Conservation (phyloP, 2,113 vertebrate genomes). For the Platichthys flesus region DNA sequence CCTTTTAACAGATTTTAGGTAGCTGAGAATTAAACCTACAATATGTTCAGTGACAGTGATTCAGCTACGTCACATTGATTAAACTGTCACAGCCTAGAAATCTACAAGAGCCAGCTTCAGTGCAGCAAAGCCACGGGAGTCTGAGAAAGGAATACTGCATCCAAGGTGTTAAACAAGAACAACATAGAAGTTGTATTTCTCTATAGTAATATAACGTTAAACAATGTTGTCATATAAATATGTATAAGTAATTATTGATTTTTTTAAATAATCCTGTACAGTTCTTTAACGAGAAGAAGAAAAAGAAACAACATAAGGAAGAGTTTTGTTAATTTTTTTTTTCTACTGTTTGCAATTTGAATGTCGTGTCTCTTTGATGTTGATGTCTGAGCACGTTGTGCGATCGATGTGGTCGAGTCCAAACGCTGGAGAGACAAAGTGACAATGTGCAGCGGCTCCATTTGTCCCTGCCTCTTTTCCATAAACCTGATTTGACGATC, state of each 20-base stretch:
- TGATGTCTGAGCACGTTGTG: slow-evolving; percentile 72
- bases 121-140: slow-evolving; percentile 27
- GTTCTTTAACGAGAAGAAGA: slow-evolving; percentile 67
- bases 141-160: slow-evolving; percentile 79
- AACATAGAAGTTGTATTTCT: slow-evolving; percentile 65
- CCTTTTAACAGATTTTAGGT: background rate
- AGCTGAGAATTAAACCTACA: slow-evolving; percentile 12
- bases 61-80: background rate
- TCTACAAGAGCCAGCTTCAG: slow-evolving; percentile 14
- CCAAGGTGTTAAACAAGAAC: slow-evolving; percentile 43
- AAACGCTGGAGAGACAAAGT: slow-evolving; percentile 53
- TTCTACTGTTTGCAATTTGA: slow-evolving; percentile 75
- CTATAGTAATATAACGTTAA: slow-evolving; percentile 77
- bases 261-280: slow-evolving; percentile 83
- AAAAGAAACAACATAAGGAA: slow-evolving; percentile 39
- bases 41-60: slow-evolving; percentile 9
- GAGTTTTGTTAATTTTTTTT: slow-evolving; percentile 55
- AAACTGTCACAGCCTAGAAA: background rate
- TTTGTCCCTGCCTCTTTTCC: background rate
- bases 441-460: slow-evolving; percentile 2
- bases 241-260: slow-evolving; percentile 81
- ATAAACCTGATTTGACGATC: background rate
- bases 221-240: slow-evolving; percentile 79
- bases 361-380: slow-evolving; percentile 69
- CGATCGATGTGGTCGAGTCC: slow-evolving; percentile 48